These are phyloP conservation scores for Leucoraja erinaceus DNA, from an alignment of 2,113 vertebrate genomes.

Conservation along the genomic window DNA sequence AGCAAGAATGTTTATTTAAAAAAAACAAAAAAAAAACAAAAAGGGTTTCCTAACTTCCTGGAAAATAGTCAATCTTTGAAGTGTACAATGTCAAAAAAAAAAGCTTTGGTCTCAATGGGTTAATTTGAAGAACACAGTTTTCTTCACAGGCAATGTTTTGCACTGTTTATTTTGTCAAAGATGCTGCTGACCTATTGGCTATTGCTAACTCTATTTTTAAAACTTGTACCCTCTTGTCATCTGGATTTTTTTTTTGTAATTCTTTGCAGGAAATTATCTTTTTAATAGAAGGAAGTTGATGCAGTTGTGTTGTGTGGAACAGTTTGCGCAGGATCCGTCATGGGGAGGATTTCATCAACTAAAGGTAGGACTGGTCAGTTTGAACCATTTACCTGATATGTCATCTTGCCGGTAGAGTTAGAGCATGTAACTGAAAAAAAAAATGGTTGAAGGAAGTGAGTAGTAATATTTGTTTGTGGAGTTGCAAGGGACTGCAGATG, in stretches of 20 bases:
- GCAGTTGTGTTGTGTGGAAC: background rate
- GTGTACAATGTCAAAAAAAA: background rate
- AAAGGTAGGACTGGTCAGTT: background rate
- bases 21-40: too few relatives aligned
- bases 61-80: background rate
- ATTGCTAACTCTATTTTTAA: too few relatives aligned
- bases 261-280: constrained; percentile 20
- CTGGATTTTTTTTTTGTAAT: background rate
- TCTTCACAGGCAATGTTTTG: background rate
- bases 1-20: background rate
- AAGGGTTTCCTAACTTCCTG: background rate
- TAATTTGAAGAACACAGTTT: background rate
- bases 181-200: too few relatives aligned
- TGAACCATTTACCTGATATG: background rate
- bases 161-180: background rate
- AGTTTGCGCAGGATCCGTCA: background rate
- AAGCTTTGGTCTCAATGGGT: too few relatives aligned
- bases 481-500: too few relatives aligned
- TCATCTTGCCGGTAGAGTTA: background rate
- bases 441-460: background rate
- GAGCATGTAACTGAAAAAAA: background rate
- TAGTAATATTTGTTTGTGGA: background rate
- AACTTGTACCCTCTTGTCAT: background rate
- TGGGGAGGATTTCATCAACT: constrained; percentile 33
- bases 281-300: constrained; percentile 9